phyloP scores from a whole-genome alignment of 1,140 invertebrate species.

The Pseudomyrmex dendroicus region DNA sequence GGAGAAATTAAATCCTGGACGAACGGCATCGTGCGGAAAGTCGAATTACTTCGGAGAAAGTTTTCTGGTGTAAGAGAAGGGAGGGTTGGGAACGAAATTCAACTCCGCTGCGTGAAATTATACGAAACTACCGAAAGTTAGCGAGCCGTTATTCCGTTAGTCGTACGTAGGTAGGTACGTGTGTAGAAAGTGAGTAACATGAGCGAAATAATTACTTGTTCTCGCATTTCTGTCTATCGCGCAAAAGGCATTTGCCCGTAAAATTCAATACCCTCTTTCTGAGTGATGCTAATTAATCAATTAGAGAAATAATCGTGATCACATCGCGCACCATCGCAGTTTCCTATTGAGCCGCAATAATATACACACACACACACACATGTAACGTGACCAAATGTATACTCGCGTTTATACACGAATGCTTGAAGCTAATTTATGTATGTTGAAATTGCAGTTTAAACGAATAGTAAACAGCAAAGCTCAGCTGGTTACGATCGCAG shows the following conservation, averaged over 20 bases:
- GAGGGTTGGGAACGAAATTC: slow-evolving; percentile 9
- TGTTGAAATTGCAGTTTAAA: slow-evolving; percentile 56
- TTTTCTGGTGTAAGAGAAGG: background rate
- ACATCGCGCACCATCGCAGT: background rate
- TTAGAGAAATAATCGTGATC: slow-evolving; percentile 59
- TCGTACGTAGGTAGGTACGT: slow-evolving; percentile 1
- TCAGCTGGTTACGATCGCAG: slow-evolving; percentile 58
- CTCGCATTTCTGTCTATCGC: slow-evolving; percentile 13
- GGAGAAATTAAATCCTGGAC: slow-evolving; percentile 47
- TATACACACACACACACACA: slow-evolving; percentile 11
- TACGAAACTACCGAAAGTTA: slow-evolving; percentile 51
- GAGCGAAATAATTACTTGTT: slow-evolving; percentile 49
- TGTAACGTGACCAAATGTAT: slow-evolving; percentile 44
- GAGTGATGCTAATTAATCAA: slow-evolving; percentile 55
- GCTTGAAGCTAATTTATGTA: slow-evolving; percentile 14
- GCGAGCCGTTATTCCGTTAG: slow-evolving; percentile 15
- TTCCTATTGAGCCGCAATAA: slow-evolving; percentile 16
- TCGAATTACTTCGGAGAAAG: slow-evolving; percentile 54
- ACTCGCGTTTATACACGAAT: slow-evolving; percentile 12
- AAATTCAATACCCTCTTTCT: slow-evolving; percentile 39
- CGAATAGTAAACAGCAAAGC: slow-evolving; percentile 56
- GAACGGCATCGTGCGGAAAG: slow-evolving; percentile 40
- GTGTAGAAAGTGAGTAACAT: slow-evolving; percentile 14
- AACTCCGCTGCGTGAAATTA: slow-evolving; percentile 43
- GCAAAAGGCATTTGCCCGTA: slow-evolving; percentile 19